phyloP scores from a whole-genome alignment of 2,797 vertebrate genomes.

The Liasis olivaceus region DNA sequence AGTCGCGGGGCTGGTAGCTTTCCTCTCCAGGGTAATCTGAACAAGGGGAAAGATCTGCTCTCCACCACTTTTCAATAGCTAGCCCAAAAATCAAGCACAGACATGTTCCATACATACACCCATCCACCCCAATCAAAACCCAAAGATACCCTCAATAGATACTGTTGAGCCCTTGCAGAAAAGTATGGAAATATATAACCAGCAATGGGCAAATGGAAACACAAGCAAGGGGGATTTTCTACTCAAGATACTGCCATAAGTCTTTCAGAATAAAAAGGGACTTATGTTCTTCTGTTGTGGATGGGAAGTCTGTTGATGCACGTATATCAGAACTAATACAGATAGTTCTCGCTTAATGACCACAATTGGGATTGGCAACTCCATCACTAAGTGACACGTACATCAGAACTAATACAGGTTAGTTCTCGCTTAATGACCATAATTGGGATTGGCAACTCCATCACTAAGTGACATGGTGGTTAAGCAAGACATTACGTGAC shows the following conservation, averaged over 20 bases:
- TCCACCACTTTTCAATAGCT: not conserved
- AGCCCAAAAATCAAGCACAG: not conserved
- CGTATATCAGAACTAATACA: not conserved
- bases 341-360: not conserved
- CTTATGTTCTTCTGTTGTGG: not conserved
- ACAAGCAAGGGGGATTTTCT: not conserved
- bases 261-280: not conserved
- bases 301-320: not conserved
- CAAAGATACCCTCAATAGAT: not conserved
- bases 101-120: not conserved
- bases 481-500: not conserved
- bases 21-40: conserved; percentile 92
- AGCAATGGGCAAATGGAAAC: not conserved
- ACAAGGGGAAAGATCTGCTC: not conserved
- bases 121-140: not conserved
- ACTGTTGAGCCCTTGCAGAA: not conserved
- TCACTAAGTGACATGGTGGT: not conserved
- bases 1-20: conserved; percentile 93
- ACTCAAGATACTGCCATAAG: not conserved
- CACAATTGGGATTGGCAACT: not conserved
- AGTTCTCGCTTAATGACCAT: not conserved
- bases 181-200: not conserved
- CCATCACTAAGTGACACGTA: too few relatives aligned
- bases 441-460: not conserved
- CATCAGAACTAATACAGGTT: not conserved